Evolutionary conservation across 2,113 vertebrate genomes (phyloP).

Genomic region (Uria lomvia): DNA sequence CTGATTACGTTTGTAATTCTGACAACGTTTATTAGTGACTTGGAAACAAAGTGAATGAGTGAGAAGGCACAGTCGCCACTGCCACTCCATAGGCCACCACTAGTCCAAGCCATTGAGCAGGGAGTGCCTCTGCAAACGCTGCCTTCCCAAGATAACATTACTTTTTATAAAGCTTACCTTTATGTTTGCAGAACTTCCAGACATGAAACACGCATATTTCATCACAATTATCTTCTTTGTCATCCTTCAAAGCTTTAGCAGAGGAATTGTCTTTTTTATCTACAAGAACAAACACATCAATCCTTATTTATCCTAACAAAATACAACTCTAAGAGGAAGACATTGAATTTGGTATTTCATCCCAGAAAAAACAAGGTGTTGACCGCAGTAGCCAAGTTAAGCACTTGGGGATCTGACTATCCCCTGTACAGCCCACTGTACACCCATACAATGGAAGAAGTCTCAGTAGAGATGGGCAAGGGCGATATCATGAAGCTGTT

Average conservation of each 20-base stretch:
- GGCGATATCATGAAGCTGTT: neutral
- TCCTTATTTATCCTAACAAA: neutral
- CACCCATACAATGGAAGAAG: neutral
- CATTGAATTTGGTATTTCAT: neutral
- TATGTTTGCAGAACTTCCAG: slow-evolving; percentile 76
- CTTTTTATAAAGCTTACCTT: slow-evolving; percentile 67
- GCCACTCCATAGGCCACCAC: neutral
- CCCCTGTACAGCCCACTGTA: neutral
- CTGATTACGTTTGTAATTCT: neutral
- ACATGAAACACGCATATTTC: slow-evolving; percentile 85
- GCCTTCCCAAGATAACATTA: neutral
- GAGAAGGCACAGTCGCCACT: neutral
- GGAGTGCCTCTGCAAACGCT: neutral
- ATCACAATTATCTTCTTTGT: slow-evolving; percentile 53
- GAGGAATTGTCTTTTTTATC: neutral
- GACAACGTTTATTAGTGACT: neutral
- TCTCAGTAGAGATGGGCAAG: neutral
- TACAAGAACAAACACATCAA: neutral
- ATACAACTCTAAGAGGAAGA: neutral
- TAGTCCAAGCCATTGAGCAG: neutral
- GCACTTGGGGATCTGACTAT: neutral
- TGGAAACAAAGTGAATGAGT: neutral
- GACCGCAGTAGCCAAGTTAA: neutral
- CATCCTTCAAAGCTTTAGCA: neutral
- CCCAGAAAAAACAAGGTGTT: neutral